Conservation (phyloP, 2,888 invertebrate genomes). For the Amorpha juglandis region DNA sequence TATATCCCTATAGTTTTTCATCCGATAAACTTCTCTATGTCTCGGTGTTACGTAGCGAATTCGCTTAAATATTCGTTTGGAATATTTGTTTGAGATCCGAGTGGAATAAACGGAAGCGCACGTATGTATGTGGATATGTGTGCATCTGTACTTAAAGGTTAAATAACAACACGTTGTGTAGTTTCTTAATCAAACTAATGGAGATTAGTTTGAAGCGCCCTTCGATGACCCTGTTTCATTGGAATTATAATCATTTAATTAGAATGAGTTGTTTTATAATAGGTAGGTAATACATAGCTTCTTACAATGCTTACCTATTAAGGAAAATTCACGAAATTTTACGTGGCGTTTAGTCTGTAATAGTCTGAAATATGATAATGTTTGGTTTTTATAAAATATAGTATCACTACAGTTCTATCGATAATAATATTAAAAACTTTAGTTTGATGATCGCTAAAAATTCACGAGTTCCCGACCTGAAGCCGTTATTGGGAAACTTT, state of each 20-base stretch:
- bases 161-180: conserved; percentile 70
- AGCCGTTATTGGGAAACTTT: conserved; percentile 68
- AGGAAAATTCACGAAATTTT: too few relatives aligned
- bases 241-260: conserved; percentile 25
- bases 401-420: conserved; percentile 28
- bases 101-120: conserved; percentile 58
- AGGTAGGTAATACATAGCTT: conserved; percentile 19
- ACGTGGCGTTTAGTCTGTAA: too few relatives aligned
- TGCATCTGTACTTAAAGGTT: conserved; percentile 75
- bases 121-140: conserved; percentile 53
- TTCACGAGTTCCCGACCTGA: conserved; percentile 36
- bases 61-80: conserved; percentile 32
- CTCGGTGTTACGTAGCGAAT: conserved; percentile 36
- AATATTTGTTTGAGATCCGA: conserved; percentile 52
- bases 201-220: conserved; percentile 47
- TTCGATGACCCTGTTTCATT: conserved; percentile 14
- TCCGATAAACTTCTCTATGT: conserved; percentile 42
- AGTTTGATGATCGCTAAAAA: conserved; percentile 40
- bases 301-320: neutral
- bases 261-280: conserved; percentile 10
- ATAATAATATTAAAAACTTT: conserved; percentile 31
- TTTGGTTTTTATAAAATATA: conserved; percentile 1
- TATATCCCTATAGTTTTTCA: conserved; percentile 43
- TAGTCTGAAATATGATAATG: neutral
- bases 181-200: conserved; percentile 78